phyloP scores from a whole-genome alignment of 1,140 invertebrate species.

The Brachystomella parvula region DNA sequence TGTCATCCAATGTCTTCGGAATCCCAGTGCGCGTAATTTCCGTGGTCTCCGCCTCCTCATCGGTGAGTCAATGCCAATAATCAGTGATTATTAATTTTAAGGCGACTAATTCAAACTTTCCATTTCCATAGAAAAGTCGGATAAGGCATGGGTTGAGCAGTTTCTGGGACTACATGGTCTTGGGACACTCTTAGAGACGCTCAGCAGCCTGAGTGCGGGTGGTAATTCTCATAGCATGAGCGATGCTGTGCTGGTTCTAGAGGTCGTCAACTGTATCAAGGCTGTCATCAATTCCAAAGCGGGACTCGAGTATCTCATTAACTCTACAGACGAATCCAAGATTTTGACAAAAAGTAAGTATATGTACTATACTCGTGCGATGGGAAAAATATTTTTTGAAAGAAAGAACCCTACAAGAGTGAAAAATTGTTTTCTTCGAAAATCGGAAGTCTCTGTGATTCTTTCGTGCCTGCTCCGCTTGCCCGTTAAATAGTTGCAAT shows the following conservation, averaged over 20 bases:
- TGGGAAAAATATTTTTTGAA: too few relatives aligned
- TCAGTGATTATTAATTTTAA: not conserved
- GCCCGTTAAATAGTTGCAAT: too few relatives aligned
- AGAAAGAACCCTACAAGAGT: too few relatives aligned
- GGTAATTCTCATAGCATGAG: constrained; percentile 41
- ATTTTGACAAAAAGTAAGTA: constrained; percentile 46
- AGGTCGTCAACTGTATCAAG: constrained; percentile 47
- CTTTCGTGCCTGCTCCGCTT: too few relatives aligned
- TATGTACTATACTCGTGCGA: too few relatives aligned
- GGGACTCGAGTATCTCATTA: constrained; percentile 47
- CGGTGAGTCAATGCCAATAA: not conserved
- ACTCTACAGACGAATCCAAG: constrained; percentile 43
- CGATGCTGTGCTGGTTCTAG: constrained; percentile 46
- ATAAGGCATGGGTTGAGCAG: constrained; percentile 46
- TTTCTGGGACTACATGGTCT: constrained; percentile 47
- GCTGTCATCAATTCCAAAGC: constrained; percentile 48
- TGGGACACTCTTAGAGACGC: constrained; percentile 45
- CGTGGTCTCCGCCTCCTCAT: not conserved
- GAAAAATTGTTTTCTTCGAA: too few relatives aligned
- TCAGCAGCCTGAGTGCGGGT: constrained; percentile 43
- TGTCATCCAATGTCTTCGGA: not conserved
- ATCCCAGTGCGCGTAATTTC: not conserved
- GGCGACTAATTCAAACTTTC: not conserved
- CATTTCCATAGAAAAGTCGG: not conserved
- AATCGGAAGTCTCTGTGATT: too few relatives aligned